Evolutionary conservation across 2,888 invertebrate genomes (phyloP), one percentile per base, ranked within the genome.

Genomic region (Resseliella maxima): DNA sequence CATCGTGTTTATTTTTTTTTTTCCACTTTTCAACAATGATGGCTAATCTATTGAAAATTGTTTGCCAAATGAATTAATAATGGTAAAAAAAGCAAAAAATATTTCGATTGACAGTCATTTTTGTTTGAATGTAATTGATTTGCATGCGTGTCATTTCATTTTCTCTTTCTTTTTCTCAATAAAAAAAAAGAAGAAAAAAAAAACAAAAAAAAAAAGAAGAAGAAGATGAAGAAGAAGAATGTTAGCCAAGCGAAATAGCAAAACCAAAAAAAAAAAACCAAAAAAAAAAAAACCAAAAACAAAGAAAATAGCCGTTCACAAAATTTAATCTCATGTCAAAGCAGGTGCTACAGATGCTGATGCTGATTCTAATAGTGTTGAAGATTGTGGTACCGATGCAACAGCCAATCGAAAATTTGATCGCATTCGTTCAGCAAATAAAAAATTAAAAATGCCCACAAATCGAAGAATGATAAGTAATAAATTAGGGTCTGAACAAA

Each of bases 281-380:
- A 5, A 41, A 5, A 41, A 5, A 41, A 5, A 41, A 41, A 41
- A 21, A 15, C 18, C 50, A 50, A 50, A 50, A 50, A 6, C 50
- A 18, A 50, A 12, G 18, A 50, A 15, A 18, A 50, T 12, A 50
- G 3, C 31, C 72, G 72, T 72, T 59, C 24, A 59, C 59, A 72
- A 59, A 24, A 31, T 31, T 59, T 72, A 72, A 72, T 72, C 72
- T 72, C 72, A 72, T 15, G 15, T 72, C 31, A 72, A 72, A 72
- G 72, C 72, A 72, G 72, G 72, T 72, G 72, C 72, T 72, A 72
- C 72, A 35, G 72, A 72, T 72, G 72, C 31, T 27, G 72, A 72
- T 15, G 72, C 72, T 72, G 72, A 72, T 72, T 72, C 72, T 31
- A 35, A 72, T 12, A 72, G 31, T 12, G 31, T 72, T 72, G 72